A percentile compares a stretch with the other conserved stretches of the same genome.
Conservation (phyloP, 2,113 vertebrate species). For the Chaenocephalus aceratus region DNA sequence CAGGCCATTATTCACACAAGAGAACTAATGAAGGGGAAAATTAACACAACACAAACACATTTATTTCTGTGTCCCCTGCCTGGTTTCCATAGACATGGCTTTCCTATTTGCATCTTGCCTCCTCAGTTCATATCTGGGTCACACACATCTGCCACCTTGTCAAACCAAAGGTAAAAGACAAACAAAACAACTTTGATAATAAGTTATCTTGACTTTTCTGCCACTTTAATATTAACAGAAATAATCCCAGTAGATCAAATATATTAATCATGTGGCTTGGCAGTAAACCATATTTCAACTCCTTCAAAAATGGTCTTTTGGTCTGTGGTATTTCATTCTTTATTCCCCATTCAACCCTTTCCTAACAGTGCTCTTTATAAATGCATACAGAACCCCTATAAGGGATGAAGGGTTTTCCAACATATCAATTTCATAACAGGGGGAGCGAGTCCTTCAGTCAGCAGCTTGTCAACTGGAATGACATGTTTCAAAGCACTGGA, state of each 20-base stretch:
- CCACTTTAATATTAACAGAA: slow-evolving; percentile 44
- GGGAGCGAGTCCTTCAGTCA: slow-evolving; percentile 30
- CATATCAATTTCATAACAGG: slow-evolving; percentile 37
- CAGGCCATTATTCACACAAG: slow-evolving; percentile 71
- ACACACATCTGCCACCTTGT: slow-evolving; percentile 52
- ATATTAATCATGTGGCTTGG: slow-evolving; percentile 29
- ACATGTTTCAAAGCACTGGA: slow-evolving; percentile 54
- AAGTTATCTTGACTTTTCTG: slow-evolving; percentile 25
- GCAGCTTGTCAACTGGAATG: slow-evolving; percentile 56
- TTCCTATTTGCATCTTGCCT: slow-evolving; percentile 35
- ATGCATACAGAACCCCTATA: slow-evolving; percentile 29
- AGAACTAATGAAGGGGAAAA: slow-evolving; percentile 81
- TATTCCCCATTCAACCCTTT: background rate
- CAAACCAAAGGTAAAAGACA: slow-evolving; percentile 13
- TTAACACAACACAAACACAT: slow-evolving; percentile 72
- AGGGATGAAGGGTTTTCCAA: slow-evolving; percentile 13
- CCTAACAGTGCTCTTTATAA: background rate
- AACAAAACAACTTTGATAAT: background rate
- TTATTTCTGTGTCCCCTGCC: slow-evolving; percentile 52
- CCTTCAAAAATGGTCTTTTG: slow-evolving; percentile 29
- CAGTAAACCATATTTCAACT: slow-evolving; percentile 47
- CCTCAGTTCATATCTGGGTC: slow-evolving; percentile 68
- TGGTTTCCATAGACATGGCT: slow-evolving; percentile 41
- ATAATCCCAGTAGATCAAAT: slow-evolving; percentile 37
- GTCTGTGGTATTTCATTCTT: background rate